phyloP scores from a whole-genome alignment of 2,888 invertebrate species.

The Molorchus minor region DNA sequence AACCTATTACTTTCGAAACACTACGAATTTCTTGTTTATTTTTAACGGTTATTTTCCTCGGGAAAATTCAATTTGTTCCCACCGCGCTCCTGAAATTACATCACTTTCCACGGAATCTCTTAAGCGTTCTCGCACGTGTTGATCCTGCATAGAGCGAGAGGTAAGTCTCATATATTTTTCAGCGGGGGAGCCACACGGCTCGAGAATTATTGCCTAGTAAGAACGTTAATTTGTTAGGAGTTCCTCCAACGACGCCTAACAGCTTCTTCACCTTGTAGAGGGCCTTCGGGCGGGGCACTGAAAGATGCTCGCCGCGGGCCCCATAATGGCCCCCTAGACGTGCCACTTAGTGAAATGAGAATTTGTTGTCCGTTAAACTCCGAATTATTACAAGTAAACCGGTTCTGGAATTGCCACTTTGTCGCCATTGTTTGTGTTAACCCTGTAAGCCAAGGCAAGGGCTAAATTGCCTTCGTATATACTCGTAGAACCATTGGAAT shows the following conservation, averaged over 20 bases:
- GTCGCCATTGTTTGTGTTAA: background rate
- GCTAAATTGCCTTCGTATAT: too few species aligned
- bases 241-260: constrained; percentile 16
- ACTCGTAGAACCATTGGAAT: too few species aligned
- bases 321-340: constrained; percentile 24
- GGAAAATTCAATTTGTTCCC: background rate
- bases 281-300: background rate
- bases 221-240: constrained; percentile 16
- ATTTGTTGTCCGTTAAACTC: constrained; percentile 29
- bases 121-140: constrained; percentile 10
- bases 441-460: too few species aligned
- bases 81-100: background rate
- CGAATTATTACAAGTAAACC: constrained; percentile 27
- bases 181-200: background rate
- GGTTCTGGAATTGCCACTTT: background rate
- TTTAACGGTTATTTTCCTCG: background rate
- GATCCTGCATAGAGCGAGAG: background rate
- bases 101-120: background rate
- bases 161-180: constrained; percentile 16
- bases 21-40: too few species aligned
- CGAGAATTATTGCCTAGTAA: constrained; percentile 18
- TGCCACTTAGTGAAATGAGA: constrained; percentile 31
- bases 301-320: constrained; percentile 3
- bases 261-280: constrained; percentile 20
- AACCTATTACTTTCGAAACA: too few species aligned